Percentiles rank a stretch among this genome's conserved stretches.
Conservation (phyloP, 2,113 vertebrate species). For the Stegastes partitus region DNA sequence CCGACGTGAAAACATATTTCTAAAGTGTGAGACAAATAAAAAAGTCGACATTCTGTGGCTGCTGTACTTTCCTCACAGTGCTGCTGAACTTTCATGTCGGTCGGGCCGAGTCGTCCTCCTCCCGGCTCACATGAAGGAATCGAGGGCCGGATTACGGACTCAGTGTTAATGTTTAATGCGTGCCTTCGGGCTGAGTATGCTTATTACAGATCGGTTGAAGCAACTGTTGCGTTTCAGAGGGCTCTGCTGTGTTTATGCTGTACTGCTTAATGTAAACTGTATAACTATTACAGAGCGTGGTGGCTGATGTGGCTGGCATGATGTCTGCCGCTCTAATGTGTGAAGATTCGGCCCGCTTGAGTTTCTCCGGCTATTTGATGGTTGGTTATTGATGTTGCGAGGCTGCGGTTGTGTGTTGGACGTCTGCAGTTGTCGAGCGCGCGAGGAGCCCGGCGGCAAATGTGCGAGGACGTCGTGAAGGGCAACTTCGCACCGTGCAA, state of each 20-base stretch:
- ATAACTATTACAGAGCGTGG: slow-evolving; percentile 51
- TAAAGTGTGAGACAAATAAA: background rate
- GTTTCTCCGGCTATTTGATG: slow-evolving; percentile 64
- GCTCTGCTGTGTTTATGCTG: slow-evolving; percentile 64
- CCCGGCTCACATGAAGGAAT: slow-evolving; percentile 60
- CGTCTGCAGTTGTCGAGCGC: slow-evolving; percentile 31
- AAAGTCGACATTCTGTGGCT: slow-evolving; percentile 20
- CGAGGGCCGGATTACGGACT: slow-evolving; percentile 65
- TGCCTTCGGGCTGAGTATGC: slow-evolving; percentile 66
- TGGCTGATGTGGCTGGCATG: slow-evolving; percentile 63
- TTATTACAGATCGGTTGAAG: slow-evolving; percentile 69
- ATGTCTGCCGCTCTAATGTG: slow-evolving; percentile 68
- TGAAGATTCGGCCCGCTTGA: slow-evolving; percentile 49
- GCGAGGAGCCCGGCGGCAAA: slow-evolving; percentile 10
- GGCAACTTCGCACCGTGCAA: background rate
- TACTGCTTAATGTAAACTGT: slow-evolving; percentile 60
- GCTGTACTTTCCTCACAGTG: slow-evolving; percentile 12
- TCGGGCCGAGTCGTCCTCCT: slow-evolving; percentile 39
- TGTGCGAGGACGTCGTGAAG: background rate
- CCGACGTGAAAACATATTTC: no score
- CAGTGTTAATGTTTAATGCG: slow-evolving; percentile 80
- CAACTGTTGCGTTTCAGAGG: slow-evolving; percentile 73
- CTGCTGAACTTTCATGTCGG: slow-evolving; percentile 29
- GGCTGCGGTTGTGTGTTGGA: slow-evolving; percentile 39
- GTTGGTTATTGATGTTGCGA: slow-evolving; percentile 47